A percentile compares a stretch with the other conserved stretches of the same genome.
These are phyloP conservation scores for Diplolepis rosae DNA, from an alignment of 2,888 invertebrate species.

Conservation along the genomic window DNA sequence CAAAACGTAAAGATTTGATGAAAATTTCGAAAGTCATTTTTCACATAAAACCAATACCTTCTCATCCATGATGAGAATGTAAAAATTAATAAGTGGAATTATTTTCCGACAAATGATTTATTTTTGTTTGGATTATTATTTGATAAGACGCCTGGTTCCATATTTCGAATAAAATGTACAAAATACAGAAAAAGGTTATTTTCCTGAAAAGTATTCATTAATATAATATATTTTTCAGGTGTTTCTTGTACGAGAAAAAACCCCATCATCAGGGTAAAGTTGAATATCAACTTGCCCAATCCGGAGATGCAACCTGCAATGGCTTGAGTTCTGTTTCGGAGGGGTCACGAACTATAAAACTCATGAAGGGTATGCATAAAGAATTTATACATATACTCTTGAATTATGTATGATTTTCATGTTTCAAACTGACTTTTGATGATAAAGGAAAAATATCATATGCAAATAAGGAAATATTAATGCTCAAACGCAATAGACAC, in stretches of 20 bases:
- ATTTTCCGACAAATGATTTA: too few relatives aligned
- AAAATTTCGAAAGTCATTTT: too few relatives aligned
- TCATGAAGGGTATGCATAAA: constrained; percentile 80
- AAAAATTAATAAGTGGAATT: too few relatives aligned
- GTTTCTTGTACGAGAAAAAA: constrained; percentile 82
- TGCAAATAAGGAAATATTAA: constrained; percentile 25
- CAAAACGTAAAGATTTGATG: too few relatives aligned
- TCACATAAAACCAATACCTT: too few relatives aligned
- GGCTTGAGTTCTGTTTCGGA: constrained; percentile 84
- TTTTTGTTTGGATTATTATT: too few relatives aligned
- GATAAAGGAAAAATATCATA: constrained; percentile 25
- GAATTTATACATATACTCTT: constrained; percentile 24
- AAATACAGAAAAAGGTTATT: too few relatives aligned
- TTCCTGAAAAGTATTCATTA: too few relatives aligned
- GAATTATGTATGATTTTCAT: constrained; percentile 29
- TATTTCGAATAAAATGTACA: too few relatives aligned
- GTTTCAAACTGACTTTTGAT: constrained; percentile 29
- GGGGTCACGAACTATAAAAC: constrained; percentile 85
- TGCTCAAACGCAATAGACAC: constrained; percentile 2
- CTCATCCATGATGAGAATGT: too few relatives aligned
- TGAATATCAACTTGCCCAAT: constrained; percentile 83
- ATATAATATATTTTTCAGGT: constrained; percentile 73
- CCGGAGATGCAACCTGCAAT: constrained; percentile 87
- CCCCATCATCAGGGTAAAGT: constrained; percentile 72
- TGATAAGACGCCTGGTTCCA: too few relatives aligned